Base-by-base conservation (phyloP, 2,888 invertebrate genomes). In the Busseola fusca region DNA sequence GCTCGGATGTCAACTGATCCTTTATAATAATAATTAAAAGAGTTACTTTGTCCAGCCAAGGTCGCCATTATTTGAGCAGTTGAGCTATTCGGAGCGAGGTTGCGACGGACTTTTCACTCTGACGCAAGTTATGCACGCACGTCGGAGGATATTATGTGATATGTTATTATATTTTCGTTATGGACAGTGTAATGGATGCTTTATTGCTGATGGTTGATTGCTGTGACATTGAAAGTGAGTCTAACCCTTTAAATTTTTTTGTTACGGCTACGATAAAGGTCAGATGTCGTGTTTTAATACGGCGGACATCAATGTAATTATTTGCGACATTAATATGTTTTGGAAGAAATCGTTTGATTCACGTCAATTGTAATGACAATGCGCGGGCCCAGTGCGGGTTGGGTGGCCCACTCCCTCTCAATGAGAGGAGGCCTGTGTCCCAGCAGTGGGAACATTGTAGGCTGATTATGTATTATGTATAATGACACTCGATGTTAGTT, bases 161-260 rank as follows among this genome's bases (percentile, higher is more conserved):
- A 91, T 91, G 91, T 92, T 91, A 93, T 94, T 94, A 93, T 91
- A 89, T 93, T 92, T 93, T 93, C 90, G 92, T 92, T 93, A 92
- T 91, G 89, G 91, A 90, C 91, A 90, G 84, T 87, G 87, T 89
- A 90, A 91, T 89, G 87, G 82, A 84, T 84, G 84, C 72, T 79
- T 87, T 80, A 84, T 81, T 78, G 74, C 81, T 76, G 70, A 81
- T 76, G 69, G 78, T 82, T 85, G 82, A 84, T 84, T 81, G 66
- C 70, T 78, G 66, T 84, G 84, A 78, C 85, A 82, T 78, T 84
- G 82, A 83, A 68, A 48, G 72, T 66, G 62, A 27, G 60, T 76
- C 82, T 81, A 83, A 80, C 81, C 75, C 81, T 80, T 83, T 72
- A 74, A 74, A 64, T 69, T 78, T 71, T n/a, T 77, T 74, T 76